Percentiles rank a stretch among this genome's conserved stretches.
Evolutionary conservation across 92 coral and sea anemone species (phyloP).

Genomic region (Actinernus sp.): DNA sequence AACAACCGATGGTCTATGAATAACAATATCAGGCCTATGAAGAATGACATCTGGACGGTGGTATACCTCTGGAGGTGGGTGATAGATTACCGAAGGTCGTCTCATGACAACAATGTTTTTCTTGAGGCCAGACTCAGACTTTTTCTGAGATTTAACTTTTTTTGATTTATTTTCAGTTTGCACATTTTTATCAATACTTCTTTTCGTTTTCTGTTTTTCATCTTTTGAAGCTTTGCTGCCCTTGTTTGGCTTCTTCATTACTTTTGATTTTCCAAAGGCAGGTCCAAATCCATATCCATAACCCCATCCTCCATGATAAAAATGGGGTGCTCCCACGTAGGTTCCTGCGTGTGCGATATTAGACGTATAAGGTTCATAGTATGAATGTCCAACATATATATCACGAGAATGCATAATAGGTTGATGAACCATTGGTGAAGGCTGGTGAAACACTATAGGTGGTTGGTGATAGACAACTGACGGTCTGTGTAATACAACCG

Average conservation of each 20-base stretch:
- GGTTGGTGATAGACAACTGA: conserved; percentile 92
- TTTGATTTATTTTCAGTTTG: conserved; percentile 11
- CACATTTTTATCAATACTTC: conserved; percentile 12
- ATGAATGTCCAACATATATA: conserved; percentile 76
- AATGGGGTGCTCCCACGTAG: conserved; percentile 85
- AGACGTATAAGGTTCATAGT: conserved; percentile 67
- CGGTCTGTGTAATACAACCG: conserved; percentile 95
- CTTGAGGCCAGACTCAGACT: conserved; percentile 53
- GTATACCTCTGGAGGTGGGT: conserved; percentile 96
- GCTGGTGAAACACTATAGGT: conserved; percentile 97
- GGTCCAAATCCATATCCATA: conserved; percentile 44
- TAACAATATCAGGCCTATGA: conserved; percentile 95
- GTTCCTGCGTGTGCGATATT: conserved; percentile 66
- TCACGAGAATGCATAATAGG: conserved; percentile 89
- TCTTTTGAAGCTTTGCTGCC: conserved; percentile 1
- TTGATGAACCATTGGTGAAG: conserved; percentile 91
- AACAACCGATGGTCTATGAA: conserved; percentile 95
- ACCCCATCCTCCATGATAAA: conserved; percentile 69
- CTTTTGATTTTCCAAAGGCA: conserved; percentile 66
- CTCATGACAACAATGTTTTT: conserved; percentile 87
- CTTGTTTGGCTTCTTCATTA: conserved; percentile 13
- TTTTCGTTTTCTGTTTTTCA: conserved; percentile 19
- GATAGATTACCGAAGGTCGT: conserved; percentile 93
- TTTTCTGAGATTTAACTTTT: conserved; percentile 24
- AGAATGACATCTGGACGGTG: conserved; percentile 90